These are phyloP conservation scores for Bugula neritina DNA, from an alignment of 2,888 invertebrate species.

Conservation along the genomic window DNA sequence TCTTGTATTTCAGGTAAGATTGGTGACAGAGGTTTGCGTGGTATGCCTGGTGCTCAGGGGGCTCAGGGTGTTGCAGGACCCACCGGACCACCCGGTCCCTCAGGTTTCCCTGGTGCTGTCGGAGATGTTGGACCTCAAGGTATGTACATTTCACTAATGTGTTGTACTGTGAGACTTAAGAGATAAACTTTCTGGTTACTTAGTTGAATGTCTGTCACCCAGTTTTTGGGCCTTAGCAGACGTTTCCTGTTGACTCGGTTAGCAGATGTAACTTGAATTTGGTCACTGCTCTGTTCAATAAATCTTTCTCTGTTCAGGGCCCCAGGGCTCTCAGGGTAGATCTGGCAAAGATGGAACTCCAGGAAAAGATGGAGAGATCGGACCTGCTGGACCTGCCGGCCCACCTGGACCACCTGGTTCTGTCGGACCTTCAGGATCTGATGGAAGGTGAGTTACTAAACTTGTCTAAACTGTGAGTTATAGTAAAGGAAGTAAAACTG, in stretches of 20 bases:
- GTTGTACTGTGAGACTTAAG: too few species aligned
- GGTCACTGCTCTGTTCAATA: too few species aligned
- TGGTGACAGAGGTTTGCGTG: slow-evolving; percentile 16
- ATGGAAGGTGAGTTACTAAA: slow-evolving; percentile 8
- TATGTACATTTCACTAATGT: too few species aligned
- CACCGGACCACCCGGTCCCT: background rate
- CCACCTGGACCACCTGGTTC: slow-evolving; percentile 18
- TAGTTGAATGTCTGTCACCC: too few species aligned
- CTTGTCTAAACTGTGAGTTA: too few species aligned
- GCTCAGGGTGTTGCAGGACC: background rate
- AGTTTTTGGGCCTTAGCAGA: too few species aligned
- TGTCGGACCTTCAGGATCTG: slow-evolving; percentile 16
- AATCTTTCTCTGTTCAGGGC: background rate
- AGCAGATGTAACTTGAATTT: too few species aligned
- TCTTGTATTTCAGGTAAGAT: slow-evolving; percentile 14
- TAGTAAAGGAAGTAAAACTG: too few species aligned
- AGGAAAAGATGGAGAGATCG: slow-evolving; percentile 17
- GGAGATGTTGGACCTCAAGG: slow-evolving; percentile 25
- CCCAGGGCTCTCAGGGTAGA: slow-evolving; percentile 19
- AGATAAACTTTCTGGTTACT: too few species aligned
- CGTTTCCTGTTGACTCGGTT: too few species aligned
- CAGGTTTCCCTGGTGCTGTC: slow-evolving; percentile 3
- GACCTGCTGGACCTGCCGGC: slow-evolving; percentile 25
- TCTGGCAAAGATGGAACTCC: slow-evolving; percentile 8
- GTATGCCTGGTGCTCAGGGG: slow-evolving; percentile 22